Conservation (phyloP, 2,113 vertebrate species). For the Bostrychus sinensis region DNA sequence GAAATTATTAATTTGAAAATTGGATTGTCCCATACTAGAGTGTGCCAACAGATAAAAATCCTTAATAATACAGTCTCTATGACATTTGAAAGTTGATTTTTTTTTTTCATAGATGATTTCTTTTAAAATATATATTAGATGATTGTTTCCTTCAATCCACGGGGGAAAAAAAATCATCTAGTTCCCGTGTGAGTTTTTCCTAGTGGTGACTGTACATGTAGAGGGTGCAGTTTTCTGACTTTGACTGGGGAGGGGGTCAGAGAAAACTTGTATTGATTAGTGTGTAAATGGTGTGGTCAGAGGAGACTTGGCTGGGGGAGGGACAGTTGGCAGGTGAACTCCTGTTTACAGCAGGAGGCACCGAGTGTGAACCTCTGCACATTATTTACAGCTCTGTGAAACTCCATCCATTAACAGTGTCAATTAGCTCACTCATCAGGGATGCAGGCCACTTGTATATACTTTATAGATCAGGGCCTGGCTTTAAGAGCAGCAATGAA, state of each 20-base stretch:
- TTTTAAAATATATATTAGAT: no score
- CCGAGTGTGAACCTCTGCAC: constrained; percentile 67
- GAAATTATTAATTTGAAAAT: no score
- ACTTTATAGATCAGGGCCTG: constrained; percentile 67
- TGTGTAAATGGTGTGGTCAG: constrained; percentile 55
- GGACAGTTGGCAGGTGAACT: constrained; percentile 63
- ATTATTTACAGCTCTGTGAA: constrained; percentile 76
- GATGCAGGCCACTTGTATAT: constrained; percentile 61
- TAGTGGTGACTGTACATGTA: constrained; percentile 45
- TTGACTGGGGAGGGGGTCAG: constrained; percentile 40
- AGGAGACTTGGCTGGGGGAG: constrained; percentile 42
- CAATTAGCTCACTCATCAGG: constrained; percentile 74
- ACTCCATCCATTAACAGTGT: constrained; percentile 75
- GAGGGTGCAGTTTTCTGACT: constrained; percentile 62
- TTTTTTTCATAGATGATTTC: background rate
- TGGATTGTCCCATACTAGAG: no score
- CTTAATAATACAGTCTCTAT: no score
- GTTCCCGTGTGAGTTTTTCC: constrained; percentile 26
- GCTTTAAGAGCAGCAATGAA: constrained; percentile 57
- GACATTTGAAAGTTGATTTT: no score
- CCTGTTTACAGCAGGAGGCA: constrained; percentile 57
- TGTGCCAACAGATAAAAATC: no score
- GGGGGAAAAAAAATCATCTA: background rate
- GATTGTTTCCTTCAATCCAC: background rate
- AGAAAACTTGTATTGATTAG: constrained; percentile 74